Evolutionary conservation across 2,797 vertebrate genomes (phyloP).

Genomic region (Percopsis omiscomaycus): DNA sequence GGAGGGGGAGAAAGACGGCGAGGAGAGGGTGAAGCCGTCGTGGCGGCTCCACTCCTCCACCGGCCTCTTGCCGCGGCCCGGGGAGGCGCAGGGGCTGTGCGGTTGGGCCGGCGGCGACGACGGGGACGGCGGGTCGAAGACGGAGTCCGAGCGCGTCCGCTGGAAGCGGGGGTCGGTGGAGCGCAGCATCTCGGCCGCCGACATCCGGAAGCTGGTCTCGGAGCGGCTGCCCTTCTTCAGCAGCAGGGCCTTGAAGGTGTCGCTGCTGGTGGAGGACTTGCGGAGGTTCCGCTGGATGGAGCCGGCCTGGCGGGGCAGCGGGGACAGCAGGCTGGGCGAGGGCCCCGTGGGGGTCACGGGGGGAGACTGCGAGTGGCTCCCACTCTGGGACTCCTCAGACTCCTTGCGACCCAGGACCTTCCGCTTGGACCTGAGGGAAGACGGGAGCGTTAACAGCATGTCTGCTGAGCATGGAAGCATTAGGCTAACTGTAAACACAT

Average conservation of each 20-base stretch:
- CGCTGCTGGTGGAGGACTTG: slow-evolving; percentile 94
- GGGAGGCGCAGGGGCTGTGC: slow-evolving; percentile 80
- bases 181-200: slow-evolving; percentile 93
- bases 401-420: slow-evolving; percentile 95
- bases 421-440: slow-evolving; percentile 87
- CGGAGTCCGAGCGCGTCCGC: slow-evolving; percentile 77
- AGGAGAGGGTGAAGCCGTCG: slow-evolving; percentile 84
- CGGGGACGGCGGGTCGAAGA: slow-evolving; percentile 49
- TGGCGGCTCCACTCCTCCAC: slow-evolving; percentile 89
- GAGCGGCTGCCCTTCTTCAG: slow-evolving; percentile 94
- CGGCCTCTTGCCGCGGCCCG: slow-evolving; percentile 78
- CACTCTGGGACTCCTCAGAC: slow-evolving; percentile 85
- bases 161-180: slow-evolving; percentile 91
- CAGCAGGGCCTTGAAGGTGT: slow-evolving; percentile 95
- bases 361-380: slow-evolving; percentile 54
- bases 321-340: slow-evolving; percentile 58
- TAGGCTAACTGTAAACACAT: slow-evolving; percentile 6
- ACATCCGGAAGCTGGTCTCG: slow-evolving; percentile 93
- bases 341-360: slow-evolving; percentile 48
- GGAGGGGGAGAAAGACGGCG: slow-evolving; percentile 78
- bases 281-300: slow-evolving; percentile 92
- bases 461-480: not conserved
- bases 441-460: slow-evolving; percentile 14
- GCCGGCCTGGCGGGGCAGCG: slow-evolving; percentile 79
- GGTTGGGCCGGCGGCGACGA: slow-evolving; percentile 54